Conservation (phyloP, 2,888 invertebrate genomes). For the Glyphotaelius pellucidus region DNA sequence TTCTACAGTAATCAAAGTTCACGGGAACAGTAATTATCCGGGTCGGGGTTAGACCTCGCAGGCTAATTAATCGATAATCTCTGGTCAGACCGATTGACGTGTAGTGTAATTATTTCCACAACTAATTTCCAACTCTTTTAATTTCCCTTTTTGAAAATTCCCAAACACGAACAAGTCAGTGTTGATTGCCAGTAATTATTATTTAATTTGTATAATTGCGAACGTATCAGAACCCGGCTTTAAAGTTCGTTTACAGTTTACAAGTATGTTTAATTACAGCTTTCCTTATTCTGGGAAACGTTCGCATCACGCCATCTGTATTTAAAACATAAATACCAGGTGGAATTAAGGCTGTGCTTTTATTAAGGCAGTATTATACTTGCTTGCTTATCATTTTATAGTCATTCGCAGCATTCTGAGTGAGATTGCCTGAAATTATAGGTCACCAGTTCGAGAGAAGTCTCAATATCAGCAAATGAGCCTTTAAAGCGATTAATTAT, state of each 20-base stretch:
- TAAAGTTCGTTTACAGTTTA: conserved; percentile 40
- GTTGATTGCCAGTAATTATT: conserved; percentile 61
- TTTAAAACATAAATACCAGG: conserved; percentile 17
- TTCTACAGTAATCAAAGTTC: conserved; percentile 33
- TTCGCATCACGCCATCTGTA: conserved; percentile 22
- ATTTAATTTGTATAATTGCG: conserved; percentile 59
- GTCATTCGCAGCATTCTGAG: neutral
- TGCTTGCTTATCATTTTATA: neutral
- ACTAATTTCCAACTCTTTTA: conserved; percentile 54
- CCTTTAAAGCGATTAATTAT: neutral
- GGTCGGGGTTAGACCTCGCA: conserved; percentile 22
- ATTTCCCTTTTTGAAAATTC: conserved; percentile 12
- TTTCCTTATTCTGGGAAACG: conserved; percentile 29
- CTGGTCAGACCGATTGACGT: conserved; percentile 48
- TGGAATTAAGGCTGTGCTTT: neutral
- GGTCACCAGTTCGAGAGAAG: neutral
- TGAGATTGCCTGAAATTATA: neutral
- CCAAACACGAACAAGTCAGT: conserved; percentile 41
- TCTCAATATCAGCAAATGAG: neutral
- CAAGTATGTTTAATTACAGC: conserved; percentile 39
- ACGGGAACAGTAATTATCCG: conserved; percentile 37
- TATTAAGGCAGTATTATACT: neutral
- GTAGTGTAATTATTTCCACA: conserved; percentile 56
- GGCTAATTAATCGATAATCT: conserved; percentile 54
- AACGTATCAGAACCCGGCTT: conserved; percentile 48